Evolutionary conservation across 2,113 vertebrate species (phyloP), one percentile per base, ranked within the genome.

Genomic region (Cisticola juncidis): DNA sequence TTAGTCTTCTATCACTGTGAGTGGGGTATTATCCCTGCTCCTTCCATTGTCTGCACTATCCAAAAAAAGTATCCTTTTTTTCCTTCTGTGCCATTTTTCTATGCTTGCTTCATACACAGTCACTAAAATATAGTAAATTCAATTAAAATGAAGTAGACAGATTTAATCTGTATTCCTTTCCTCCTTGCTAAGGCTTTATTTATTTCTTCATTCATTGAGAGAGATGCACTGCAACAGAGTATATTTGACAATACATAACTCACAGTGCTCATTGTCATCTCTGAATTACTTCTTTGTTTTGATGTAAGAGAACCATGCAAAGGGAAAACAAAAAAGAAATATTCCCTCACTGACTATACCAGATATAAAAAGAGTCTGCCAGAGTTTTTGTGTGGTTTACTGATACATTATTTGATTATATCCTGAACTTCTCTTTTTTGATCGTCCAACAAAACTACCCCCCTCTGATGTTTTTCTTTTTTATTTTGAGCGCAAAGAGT

Each of bases 231-330:
- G 38, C n/a, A 65, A 35, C 36, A 68, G 54, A 58, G 31, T 73
- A 8, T 58, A 38, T 60, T 61, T 69, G 81, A 89, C 48, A 86
- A 95, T 82, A 64, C 18, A 42, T 35, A 94, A 70, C 31, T 80
- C 64, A 22, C 33, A 74, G 14, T 71, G 57, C 31, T 54, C 53
- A 35, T 60, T 92, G 86, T 78, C 14, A 56, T 81, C 38, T 78
- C 69, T 42, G 73, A 91, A 79, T 92, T 96, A 60, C 29, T 91
- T 51, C 36, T 74, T 86, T 92, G 24, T 26, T 91, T 91, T 89
- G 72, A 54, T 91, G 76, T 90, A 72, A 62, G n/a, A 11, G 28
- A 95, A 53, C 24, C 10, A 38, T 83, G 35, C 11, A 85, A 81
- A 91, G 15, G 20, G 31, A 81, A 95, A 86, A 42, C 38, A 56